phyloP scores from a whole-genome alignment of 2,113 vertebrate species.

The Lates calcarifer region DNA sequence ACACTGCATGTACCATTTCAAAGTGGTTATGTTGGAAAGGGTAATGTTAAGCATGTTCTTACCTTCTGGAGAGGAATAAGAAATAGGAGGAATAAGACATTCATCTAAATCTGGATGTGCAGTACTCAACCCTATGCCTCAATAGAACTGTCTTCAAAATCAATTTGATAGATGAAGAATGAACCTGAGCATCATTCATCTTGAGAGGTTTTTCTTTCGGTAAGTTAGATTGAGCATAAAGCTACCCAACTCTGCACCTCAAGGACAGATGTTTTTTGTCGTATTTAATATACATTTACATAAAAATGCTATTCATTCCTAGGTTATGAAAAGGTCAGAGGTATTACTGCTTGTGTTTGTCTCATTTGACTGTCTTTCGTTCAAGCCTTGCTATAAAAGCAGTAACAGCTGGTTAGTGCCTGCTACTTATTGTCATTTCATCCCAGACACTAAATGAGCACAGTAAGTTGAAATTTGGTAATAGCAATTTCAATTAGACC shows the following conservation, averaged over 20 bases:
- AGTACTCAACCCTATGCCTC: not conserved
- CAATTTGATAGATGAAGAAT: conserved; percentile 9
- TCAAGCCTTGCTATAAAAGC: conserved; percentile 14
- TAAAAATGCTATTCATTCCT: not conserved
- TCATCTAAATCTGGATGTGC: conserved; percentile 19
- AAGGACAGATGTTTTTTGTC: not conserved
- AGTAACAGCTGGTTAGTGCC: conserved; percentile 41
- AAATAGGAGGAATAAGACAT: not conserved
- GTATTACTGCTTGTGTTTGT: conserved; percentile 1
- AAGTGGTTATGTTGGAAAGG: not conserved
- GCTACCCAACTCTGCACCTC: not conserved
- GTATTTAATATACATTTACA: not conserved
- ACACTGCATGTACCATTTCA: not conserved
- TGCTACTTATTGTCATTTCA: conserved; percentile 40
- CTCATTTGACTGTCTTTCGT: conserved; percentile 36
- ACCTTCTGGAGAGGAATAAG: not conserved
- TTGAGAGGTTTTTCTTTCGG: not conserved
- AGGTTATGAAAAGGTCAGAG: conserved; percentile 26
- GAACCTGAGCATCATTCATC: not conserved
- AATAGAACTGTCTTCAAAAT: conserved; percentile 17
- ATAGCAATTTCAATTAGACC: conserved; percentile 44
- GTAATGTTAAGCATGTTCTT: not conserved
- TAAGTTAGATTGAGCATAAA: not conserved
- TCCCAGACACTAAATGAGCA: conserved; percentile 39
- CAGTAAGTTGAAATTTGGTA: conserved; percentile 31